These are phyloP conservation scores for Coptotermes formosanus DNA, from an alignment of 1,140 invertebrate genomes.

Conservation along the genomic window DNA sequence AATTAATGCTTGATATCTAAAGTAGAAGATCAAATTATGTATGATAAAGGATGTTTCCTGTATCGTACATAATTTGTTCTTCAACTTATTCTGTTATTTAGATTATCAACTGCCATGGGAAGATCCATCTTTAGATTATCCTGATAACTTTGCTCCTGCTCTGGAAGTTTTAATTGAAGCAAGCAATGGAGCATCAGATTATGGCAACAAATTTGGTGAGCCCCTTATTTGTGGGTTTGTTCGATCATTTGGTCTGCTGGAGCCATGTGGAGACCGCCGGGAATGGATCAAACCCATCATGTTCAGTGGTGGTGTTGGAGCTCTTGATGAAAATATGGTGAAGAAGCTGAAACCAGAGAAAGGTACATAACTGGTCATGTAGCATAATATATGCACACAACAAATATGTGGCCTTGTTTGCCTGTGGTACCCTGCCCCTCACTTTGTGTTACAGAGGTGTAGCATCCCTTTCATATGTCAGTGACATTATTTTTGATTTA, in stretches of 20 bases:
- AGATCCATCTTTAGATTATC: constrained; percentile 70
- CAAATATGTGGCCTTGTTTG: no score
- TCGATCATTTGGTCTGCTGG: constrained; percentile 81
- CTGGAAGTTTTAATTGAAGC: constrained; percentile 89
- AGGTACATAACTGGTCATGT: constrained; percentile 49
- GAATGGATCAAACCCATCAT: constrained; percentile 99
- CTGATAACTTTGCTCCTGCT: constrained; percentile 85
- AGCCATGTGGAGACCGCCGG: constrained; percentile 65
- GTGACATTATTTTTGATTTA: no score
- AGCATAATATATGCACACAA: no score
- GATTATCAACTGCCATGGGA: constrained; percentile 89
- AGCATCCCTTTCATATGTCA: no score
- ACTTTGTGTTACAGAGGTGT: no score
- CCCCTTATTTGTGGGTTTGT: constrained; percentile 90
- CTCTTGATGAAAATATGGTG: constrained; percentile 77
- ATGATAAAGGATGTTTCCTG: no score
- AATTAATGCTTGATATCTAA: no score
- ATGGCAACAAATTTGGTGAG: constrained; percentile 99
- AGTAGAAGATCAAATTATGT: no score
- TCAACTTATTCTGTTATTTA: constrained; percentile 39
- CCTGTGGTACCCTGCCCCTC: no score
- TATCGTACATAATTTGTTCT: no score
- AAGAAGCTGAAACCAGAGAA: constrained; percentile 68
- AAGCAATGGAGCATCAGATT: constrained; percentile 97
- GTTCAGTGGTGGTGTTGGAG: constrained; percentile 95